These are phyloP conservation scores for Astreopora myriophthalma DNA, from an alignment of 64 coral and sea anemone genomes.

Conservation along the genomic window DNA sequence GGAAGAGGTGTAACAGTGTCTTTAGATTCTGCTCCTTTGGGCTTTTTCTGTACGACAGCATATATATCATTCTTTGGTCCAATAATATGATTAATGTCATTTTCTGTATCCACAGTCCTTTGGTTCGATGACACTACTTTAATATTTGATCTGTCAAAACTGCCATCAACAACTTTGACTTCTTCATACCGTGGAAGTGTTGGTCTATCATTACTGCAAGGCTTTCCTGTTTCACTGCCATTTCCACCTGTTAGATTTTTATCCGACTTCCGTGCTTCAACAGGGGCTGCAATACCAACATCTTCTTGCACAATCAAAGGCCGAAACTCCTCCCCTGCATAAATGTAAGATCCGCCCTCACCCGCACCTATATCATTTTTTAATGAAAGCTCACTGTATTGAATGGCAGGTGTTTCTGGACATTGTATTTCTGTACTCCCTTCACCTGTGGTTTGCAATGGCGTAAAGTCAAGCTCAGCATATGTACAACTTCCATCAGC, in stretches of 20 bases:
- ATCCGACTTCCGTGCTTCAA: neutral
- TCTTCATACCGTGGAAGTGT: slow-evolving; percentile 48
- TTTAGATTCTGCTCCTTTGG: slow-evolving; percentile 28
- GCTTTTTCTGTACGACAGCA: slow-evolving; percentile 92
- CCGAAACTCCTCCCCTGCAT: slow-evolving; percentile 82
- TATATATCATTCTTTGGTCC: slow-evolving; percentile 63
- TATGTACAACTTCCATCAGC: slow-evolving; percentile 22
- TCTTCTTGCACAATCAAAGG: slow-evolving; percentile 72
- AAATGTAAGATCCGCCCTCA: slow-evolving; percentile 59
- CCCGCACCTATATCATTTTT: neutral
- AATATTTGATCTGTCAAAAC: slow-evolving; percentile 87
- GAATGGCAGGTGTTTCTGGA: neutral
- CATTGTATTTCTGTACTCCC: neutral
- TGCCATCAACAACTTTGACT: slow-evolving; percentile 73
- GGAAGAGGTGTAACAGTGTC: neutral
- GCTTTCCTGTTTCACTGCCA: neutral
- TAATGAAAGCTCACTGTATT: neutral
- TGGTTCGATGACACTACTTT: slow-evolving; percentile 4
- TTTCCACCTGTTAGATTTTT: neutral
- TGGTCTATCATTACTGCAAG: neutral
- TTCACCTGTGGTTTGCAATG: neutral
- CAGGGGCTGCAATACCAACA: slow-evolving; percentile 72
- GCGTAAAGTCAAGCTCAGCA: slow-evolving; percentile 54
- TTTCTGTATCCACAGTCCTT: neutral
- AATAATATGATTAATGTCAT: neutral